These are phyloP conservation scores for Drosophila parthenogenetica DNA, from an alignment of 2,888 invertebrate species.

Conservation along the genomic window DNA sequence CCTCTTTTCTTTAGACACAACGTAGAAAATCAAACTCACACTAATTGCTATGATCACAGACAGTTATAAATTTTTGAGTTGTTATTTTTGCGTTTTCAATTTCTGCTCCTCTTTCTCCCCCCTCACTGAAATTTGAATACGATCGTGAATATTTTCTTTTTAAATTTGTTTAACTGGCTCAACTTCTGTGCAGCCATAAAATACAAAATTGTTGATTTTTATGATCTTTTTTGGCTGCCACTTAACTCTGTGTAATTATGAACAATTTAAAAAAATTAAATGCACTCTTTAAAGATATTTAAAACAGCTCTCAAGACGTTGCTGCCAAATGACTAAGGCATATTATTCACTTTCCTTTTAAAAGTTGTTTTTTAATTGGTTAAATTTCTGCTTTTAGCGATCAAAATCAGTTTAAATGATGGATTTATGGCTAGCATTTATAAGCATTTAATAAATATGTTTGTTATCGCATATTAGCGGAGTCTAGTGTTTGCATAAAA, in stretches of 20 bases:
- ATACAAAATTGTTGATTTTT: conserved; percentile 42
- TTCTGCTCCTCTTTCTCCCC: conserved; percentile 31
- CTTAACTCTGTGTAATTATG: conserved; percentile 63
- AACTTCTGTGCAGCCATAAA: conserved; percentile 24
- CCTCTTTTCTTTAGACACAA: background rate
- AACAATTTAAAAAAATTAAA: conserved; percentile 73
- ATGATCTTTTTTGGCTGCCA: conserved; percentile 51
- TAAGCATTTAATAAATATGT: background rate
- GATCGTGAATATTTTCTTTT: conserved; percentile 15
- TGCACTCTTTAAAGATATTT: conserved; percentile 17
- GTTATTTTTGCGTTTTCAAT: conserved; percentile 51
- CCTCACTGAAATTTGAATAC: conserved; percentile 39
- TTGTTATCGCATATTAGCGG: background rate
- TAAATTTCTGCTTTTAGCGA: background rate
- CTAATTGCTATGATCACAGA: conserved; percentile 83
- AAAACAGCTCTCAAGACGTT: background rate
- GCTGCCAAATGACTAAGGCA: background rate
- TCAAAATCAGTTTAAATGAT: background rate
- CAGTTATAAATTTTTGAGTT: conserved; percentile 80
- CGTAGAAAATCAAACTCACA: conserved; percentile 82
- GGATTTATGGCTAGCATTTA: background rate
- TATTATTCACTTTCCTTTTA: background rate
- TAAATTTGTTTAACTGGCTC: conserved; percentile 31
- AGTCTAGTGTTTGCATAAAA: background rate
- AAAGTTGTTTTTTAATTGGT: background rate